Percentiles rank a stretch among this genome's conserved stretches.
These are phyloP conservation scores for Neoaliturus tenellus DNA, from an alignment of 2,888 invertebrate species.

Conservation along the genomic window DNA sequence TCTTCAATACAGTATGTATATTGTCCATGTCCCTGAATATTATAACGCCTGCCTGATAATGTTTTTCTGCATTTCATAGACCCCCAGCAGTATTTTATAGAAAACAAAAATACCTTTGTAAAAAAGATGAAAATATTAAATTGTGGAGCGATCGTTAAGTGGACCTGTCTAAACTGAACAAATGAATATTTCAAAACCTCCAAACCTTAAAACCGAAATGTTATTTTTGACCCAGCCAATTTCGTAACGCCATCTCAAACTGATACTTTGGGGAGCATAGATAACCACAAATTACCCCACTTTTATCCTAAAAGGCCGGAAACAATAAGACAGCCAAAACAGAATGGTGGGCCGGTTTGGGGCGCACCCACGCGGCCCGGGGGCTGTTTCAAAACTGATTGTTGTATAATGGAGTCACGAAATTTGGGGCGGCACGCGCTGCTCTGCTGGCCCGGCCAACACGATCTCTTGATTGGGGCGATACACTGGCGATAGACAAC, in stretches of 20 bases:
- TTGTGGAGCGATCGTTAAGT: too few species aligned
- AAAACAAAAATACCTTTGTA: too few species aligned
- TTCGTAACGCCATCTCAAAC: neutral
- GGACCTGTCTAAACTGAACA: too few species aligned
- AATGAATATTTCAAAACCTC: neutral
- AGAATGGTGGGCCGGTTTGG: constrained; percentile 8
- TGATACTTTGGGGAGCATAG: neutral
- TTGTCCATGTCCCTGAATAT: too few species aligned
- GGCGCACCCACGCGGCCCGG: constrained; percentile 39
- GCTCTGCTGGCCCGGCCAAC: neutral
- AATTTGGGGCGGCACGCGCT: neutral
- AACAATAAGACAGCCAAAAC: constrained; percentile 30
- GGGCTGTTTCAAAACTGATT: constrained; percentile 41
- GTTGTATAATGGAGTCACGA: constrained; percentile 39
- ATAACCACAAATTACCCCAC: constrained; percentile 14
- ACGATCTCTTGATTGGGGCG: constrained; percentile 25
- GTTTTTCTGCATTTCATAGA: too few species aligned
- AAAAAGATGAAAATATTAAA: too few species aligned
- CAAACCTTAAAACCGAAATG: neutral
- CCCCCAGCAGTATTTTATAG: too few species aligned
- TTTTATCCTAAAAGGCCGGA: neutral
- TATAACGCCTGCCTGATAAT: too few species aligned
- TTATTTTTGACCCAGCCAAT: neutral
- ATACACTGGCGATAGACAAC: too few species aligned
- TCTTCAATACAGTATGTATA: too few species aligned